phyloP scores from a whole-genome alignment of 2,888 invertebrate genomes.

The Latrodectus hesperus region DNA sequence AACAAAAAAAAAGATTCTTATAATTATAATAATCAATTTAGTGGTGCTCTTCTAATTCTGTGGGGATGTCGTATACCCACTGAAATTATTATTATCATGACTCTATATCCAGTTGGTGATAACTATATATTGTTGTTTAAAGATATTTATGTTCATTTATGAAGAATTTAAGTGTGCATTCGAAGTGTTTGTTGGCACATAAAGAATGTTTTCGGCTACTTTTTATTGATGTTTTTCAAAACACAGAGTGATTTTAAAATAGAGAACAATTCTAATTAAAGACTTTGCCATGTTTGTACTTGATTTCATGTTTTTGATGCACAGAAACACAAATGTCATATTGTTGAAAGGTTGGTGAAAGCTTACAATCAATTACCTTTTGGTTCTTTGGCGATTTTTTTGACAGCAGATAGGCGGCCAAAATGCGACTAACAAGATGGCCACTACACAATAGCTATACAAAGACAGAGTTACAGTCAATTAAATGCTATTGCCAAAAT shows the following conservation, averaged over 20 bases:
- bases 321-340: too few relatives aligned
- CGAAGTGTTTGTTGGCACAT: constrained; percentile 55
- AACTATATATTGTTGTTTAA: constrained; percentile 68
- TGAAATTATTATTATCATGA: constrained; percentile 15
- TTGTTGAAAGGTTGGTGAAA: too few relatives aligned
- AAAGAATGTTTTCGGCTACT: constrained; percentile 57
- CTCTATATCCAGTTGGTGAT: constrained; percentile 65
- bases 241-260: constrained; percentile 62
- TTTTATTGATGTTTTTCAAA: constrained; percentile 66
- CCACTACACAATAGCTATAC: too few relatives aligned
- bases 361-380: too few relatives aligned
- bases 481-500: too few relatives aligned
- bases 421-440: too few relatives aligned
- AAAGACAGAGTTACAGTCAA: too few relatives aligned
- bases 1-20: constrained; percentile 37
- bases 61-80: constrained; percentile 15
- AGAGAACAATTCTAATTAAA: constrained; percentile 53
- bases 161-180: constrained; percentile 57
- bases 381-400: too few relatives aligned
- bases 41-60: constrained; percentile 65
- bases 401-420: too few relatives aligned
- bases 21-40: constrained; percentile 62
- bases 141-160: constrained; percentile 55
- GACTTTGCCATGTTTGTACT: constrained; percentile 54
- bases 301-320: constrained; percentile 15